These are phyloP conservation scores for Sylvilagus floridanus DNA, from an alignment of 2,797 vertebrate genomes.

Conservation along the genomic window DNA sequence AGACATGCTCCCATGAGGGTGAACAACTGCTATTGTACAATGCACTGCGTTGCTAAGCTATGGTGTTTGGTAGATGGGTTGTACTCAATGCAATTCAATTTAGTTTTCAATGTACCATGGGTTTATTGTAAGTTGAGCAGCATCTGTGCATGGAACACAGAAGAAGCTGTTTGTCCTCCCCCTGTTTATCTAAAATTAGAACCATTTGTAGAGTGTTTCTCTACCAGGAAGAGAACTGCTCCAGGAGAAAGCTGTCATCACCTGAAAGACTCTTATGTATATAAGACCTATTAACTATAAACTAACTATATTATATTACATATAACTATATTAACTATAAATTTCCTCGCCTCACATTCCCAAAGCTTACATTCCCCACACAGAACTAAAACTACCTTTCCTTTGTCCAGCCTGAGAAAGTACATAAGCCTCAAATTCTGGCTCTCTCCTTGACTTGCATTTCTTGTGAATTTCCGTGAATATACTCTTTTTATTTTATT, in stretches of 20 bases:
- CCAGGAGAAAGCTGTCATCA: background rate
- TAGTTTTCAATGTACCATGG: background rate
- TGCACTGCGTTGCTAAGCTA: background rate
- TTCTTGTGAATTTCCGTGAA: background rate
- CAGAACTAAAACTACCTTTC: background rate
- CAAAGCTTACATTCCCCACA: background rate
- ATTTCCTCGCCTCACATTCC: background rate
- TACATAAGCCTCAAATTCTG: background rate
- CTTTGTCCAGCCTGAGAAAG: background rate
- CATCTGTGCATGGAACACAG: background rate
- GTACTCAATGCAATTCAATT: background rate
- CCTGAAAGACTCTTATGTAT: background rate
- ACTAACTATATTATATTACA: too few relatives aligned
- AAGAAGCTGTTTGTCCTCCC: background rate
- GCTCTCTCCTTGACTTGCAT: background rate
- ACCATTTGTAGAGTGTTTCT: background rate
- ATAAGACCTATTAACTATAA: too few relatives aligned
- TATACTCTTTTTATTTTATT: too few relatives aligned
- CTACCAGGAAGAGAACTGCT: background rate
- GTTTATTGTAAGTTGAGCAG: background rate
- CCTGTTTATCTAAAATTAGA: background rate
- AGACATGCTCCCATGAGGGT: background rate
- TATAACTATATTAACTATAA: background rate
- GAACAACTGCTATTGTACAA: background rate
- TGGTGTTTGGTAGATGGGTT: background rate